Conservation (phyloP, 2,888 invertebrate genomes). For the Callimorpha dominula region DNA sequence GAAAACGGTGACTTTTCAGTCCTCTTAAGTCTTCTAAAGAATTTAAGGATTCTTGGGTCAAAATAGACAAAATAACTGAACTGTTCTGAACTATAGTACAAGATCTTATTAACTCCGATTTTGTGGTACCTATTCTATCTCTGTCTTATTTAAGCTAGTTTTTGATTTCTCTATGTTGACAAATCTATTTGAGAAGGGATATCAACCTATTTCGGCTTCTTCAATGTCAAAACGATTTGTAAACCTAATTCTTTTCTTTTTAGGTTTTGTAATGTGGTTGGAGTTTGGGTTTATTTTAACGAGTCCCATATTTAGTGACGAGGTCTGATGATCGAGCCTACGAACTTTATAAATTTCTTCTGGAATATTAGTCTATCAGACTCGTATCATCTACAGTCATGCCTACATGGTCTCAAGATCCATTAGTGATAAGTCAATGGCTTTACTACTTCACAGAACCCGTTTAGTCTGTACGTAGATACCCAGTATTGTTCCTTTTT, state of each 20-base stretch:
- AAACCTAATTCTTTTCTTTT: no score
- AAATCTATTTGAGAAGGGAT: no score
- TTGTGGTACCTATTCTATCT: background rate
- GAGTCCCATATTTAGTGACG: background rate
- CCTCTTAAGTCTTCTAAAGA: background rate
- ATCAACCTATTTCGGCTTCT: no score
- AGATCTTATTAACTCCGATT: background rate
- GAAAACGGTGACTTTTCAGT: background rate
- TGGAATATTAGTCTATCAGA: background rate
- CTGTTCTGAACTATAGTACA: background rate
- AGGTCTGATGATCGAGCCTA: background rate
- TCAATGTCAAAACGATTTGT: no score
- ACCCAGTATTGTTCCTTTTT: slow-evolving; percentile 20
- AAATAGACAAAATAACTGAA: background rate
- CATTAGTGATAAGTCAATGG: slow-evolving; percentile 1
- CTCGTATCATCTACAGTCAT: background rate
- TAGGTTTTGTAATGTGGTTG: no score
- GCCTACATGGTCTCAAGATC: background rate
- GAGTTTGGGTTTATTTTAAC: no score
- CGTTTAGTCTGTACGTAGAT: background rate
- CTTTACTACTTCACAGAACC: background rate
- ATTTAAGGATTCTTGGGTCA: background rate
- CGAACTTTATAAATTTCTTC: background rate
- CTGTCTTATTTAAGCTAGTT: background rate
- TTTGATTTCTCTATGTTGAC: background rate